These are phyloP conservation scores for Abrostola triplasia DNA, from an alignment of 2,888 invertebrate genomes.

Conservation along the genomic window DNA sequence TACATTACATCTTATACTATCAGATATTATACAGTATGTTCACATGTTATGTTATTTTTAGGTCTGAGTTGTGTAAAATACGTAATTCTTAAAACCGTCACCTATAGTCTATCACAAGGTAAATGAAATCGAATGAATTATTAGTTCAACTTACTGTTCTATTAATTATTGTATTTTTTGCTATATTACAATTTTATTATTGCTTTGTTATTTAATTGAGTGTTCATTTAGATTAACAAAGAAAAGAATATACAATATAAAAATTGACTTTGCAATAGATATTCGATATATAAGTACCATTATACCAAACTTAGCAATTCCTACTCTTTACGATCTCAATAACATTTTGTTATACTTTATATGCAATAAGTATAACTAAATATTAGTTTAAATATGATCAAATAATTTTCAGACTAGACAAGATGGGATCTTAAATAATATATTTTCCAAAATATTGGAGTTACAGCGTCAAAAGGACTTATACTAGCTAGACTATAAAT, in stretches of 20 bases:
- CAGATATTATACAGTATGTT: no score
- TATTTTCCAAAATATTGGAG: neutral
- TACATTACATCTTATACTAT: no score
- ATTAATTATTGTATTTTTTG: neutral
- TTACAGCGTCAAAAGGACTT: neutral
- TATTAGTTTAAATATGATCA: slow-evolving; percentile 4
- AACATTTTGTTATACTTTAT: slow-evolving; percentile 16
- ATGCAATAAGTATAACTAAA: slow-evolving; percentile 36
- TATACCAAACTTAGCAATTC: slow-evolving; percentile 11
- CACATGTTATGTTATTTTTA: no score
- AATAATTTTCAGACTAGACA: slow-evolving; percentile 34
- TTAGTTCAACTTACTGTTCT: slow-evolving; percentile 1
- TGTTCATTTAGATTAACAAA: neutral
- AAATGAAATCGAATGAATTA: no score
- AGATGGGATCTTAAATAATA: slow-evolving; percentile 2
- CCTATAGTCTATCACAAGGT: no score
- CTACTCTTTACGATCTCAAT: slow-evolving; percentile 2
- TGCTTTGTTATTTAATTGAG: neutral
- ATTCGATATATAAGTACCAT: no score
- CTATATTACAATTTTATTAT: slow-evolving; percentile 4
- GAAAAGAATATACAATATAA: neutral
- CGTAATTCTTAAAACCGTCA: no score
- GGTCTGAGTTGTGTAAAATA: no score
- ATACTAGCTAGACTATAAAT: neutral
- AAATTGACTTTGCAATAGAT: slow-evolving; percentile 1